These are phyloP conservation scores for Lymantria dispar DNA, from an alignment of 2,888 invertebrate species.

Conservation along the genomic window DNA sequence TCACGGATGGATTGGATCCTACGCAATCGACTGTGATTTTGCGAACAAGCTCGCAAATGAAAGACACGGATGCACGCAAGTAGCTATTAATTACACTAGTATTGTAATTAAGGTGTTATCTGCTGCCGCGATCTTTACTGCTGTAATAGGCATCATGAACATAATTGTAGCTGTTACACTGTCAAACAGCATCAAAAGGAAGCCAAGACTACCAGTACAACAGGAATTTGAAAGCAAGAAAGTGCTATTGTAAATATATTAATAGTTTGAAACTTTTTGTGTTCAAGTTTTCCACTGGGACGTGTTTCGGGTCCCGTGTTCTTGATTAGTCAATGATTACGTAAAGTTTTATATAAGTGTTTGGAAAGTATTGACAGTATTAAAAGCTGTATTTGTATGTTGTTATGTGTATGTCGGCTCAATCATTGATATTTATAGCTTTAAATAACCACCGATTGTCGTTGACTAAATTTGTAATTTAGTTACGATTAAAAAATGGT, in stretches of 20 bases:
- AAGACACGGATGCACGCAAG: conserved; percentile 64
- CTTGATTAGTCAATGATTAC: conserved; percentile 12
- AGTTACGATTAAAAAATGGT: conserved; percentile 2
- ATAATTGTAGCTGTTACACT: conserved; percentile 48
- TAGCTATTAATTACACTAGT: conserved; percentile 61
- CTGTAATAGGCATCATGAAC: conserved; percentile 53
- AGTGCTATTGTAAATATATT: conserved; percentile 48
- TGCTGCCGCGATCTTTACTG: conserved; percentile 52
- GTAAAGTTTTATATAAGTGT: conserved; percentile 28
- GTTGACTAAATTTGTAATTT: conserved; percentile 5
- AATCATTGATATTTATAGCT: conserved; percentile 14
- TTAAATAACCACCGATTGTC: conserved; percentile 26
- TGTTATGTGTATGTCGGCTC: background rate
- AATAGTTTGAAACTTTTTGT: conserved; percentile 2
- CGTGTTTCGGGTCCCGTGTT: conserved; percentile 10
- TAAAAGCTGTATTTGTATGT: conserved; percentile 23
- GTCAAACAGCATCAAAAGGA: conserved; percentile 47
- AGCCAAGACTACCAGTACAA: conserved; percentile 43
- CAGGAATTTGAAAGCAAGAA: conserved; percentile 68
- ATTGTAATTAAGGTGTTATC: conserved; percentile 59
- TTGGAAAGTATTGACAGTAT: conserved; percentile 24
- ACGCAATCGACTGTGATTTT: conserved; percentile 63
- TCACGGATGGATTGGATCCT: conserved; percentile 60
- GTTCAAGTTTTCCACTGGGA: conserved; percentile 13
- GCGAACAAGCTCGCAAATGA: conserved; percentile 72